These are phyloP conservation scores for Mylabris phalerata DNA, from an alignment of 1,140 invertebrate genomes.

Conservation along the genomic window DNA sequence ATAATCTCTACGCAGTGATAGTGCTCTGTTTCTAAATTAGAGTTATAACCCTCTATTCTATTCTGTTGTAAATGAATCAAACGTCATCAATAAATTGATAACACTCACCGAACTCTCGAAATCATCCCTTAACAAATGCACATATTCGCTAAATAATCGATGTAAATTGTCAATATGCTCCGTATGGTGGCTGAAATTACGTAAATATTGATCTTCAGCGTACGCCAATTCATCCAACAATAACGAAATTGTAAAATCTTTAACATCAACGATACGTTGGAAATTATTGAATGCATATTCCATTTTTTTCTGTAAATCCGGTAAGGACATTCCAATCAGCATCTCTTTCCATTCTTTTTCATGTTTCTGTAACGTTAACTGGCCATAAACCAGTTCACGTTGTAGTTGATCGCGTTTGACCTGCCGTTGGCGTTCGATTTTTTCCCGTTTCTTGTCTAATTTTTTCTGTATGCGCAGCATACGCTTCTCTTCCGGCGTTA, in stretches of 20 bases:
- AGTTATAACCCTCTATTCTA: no score
- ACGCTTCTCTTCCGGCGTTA: slow-evolving; percentile 3
- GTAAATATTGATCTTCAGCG: slow-evolving; percentile 31
- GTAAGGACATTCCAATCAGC: slow-evolving; percentile 30
- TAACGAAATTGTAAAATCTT: slow-evolving; percentile 36
- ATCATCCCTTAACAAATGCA: slow-evolving; percentile 24
- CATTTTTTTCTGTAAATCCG: slow-evolving; percentile 29
- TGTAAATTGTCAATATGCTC: slow-evolving; percentile 34
- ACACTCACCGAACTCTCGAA: slow-evolving; percentile 13
- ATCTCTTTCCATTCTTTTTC: slow-evolving; percentile 35
- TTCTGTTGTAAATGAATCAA: no score
- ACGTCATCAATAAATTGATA: background rate
- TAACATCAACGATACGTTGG: slow-evolving; percentile 33
- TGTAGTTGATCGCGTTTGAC: slow-evolving; percentile 24
- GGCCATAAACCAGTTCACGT: slow-evolving; percentile 30
- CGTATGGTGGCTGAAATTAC: slow-evolving; percentile 26
- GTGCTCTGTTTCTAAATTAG: no score
- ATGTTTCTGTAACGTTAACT: slow-evolving; percentile 25
- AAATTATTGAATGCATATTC: slow-evolving; percentile 36
- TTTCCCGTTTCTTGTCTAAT: slow-evolving; percentile 21
- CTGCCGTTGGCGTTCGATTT: slow-evolving; percentile 23
- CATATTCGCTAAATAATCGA: slow-evolving; percentile 24
- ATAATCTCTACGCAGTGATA: no score
- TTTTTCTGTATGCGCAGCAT: slow-evolving; percentile 28
- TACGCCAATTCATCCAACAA: slow-evolving; percentile 34